Evolutionary conservation across 2,113 vertebrate genomes (phyloP).

Genomic region (Axis porcinus): DNA sequence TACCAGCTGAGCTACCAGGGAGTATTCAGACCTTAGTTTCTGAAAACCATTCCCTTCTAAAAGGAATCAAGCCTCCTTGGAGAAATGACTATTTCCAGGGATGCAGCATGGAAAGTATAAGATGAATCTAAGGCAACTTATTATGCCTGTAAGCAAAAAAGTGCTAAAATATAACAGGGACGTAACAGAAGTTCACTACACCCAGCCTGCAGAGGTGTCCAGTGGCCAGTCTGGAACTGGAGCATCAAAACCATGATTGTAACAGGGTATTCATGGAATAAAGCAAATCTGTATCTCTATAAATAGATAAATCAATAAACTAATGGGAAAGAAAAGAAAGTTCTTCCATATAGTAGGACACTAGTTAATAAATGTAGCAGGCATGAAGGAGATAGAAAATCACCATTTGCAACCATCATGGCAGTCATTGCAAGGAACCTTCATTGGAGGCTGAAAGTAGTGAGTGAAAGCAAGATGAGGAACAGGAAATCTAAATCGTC

Average conservation of each 20-base stretch:
- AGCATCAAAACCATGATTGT: background rate
- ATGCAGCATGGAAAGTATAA: background rate
- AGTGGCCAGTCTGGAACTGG: background rate
- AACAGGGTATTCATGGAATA: background rate
- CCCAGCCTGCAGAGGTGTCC: background rate
- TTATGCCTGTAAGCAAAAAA: background rate
- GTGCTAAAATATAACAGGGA: background rate
- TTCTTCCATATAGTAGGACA: background rate
- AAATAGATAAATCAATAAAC: background rate
- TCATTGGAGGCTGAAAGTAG: too few relatives aligned
- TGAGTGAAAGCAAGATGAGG: background rate
- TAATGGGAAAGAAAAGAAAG: background rate
- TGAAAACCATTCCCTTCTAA: background rate
- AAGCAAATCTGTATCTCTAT: background rate
- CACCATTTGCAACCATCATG: too few relatives aligned
- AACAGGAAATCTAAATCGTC: background rate
- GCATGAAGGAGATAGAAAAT: background rate
- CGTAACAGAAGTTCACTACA: background rate
- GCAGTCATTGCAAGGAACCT: too few relatives aligned
- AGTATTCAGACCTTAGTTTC: background rate
- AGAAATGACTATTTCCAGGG: background rate
- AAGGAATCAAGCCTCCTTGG: background rate
- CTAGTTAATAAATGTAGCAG: background rate
- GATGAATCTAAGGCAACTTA: background rate
- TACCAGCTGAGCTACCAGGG: background rate